Base-by-base conservation (phyloP, 2,113 vertebrate species). In the Paralichthys olivaceus region DNA sequence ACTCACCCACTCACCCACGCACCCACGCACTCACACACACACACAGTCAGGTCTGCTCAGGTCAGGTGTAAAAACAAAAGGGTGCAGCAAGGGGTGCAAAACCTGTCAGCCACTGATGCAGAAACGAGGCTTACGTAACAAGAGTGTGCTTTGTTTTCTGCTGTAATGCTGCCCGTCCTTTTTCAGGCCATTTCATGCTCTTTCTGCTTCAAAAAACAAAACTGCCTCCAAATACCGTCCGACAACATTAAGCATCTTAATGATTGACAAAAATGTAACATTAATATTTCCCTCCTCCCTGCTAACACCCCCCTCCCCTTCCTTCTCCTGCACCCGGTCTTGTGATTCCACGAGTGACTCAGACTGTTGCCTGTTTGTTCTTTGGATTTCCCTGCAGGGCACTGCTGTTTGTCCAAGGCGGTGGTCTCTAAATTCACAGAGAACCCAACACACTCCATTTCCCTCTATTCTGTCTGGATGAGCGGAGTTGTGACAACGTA, bases 271-370 rank as follows among this genome's bases (percentile, higher is more conserved):
- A 49, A 5, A 9, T 54, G 25, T 53, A 60, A 40, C 55, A 25
- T 23, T 59, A 17, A 25, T 55, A 51, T 60, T 49, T 29, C 17
- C 23, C 37, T 34, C 32, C 75, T 63, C 32, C 40, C 67, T 69
- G n/a, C 57, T 43, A 43, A 20, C 60, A 69, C 71, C 14, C 43
- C 69, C n/a, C 71, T 19, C 29, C 9, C 32, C n/a, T 20, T 25
- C 57, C 26, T 32, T 60, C 62, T 77, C 70, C 66, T 61, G 54
- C 45, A n/a, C 15, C 12, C 61, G 53, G 81, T 92, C 92, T 92
- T 88, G 89, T 91, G 91, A 91, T 85, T 75, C 69, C 84, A 84
- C 43, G 56, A 75, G 85, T 64, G 56, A 64, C 76, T 87, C 71
- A 65, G 72, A 80, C 72, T 20, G 49, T 61, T 57, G 86, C 58